A percentile compares a stretch with the other conserved stretches of the same genome.
Evolutionary conservation across 2,113 vertebrate species (phyloP).

Genomic region (Saguinus imperator): DNA sequence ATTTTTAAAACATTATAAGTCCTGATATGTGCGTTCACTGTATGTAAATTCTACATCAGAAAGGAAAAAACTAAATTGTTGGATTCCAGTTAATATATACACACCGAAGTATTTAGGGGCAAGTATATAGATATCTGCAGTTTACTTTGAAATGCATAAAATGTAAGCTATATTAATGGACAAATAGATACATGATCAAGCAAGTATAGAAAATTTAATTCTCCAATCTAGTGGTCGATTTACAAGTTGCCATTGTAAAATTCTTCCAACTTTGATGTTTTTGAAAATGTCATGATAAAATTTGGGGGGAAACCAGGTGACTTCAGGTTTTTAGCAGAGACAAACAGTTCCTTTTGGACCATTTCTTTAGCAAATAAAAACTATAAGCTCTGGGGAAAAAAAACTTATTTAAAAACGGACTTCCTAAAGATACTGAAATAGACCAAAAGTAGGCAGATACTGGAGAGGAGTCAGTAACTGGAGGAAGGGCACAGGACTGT

Average conservation of each 20-base stretch:
- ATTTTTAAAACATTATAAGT: neutral
- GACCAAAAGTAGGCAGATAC: neutral
- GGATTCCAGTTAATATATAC: neutral
- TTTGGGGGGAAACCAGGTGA: neutral
- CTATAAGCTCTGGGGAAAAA: neutral
- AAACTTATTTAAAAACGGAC: neutral
- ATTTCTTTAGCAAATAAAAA: neutral
- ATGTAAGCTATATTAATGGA: neutral
- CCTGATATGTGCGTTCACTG: neutral
- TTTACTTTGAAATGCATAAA: slow-evolving; percentile 22
- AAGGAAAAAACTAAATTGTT: neutral
- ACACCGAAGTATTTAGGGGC: neutral
- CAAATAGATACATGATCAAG: neutral
- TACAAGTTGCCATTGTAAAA: neutral
- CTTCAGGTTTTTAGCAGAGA: neutral
- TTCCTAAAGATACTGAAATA: neutral
- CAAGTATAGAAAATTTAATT: neutral
- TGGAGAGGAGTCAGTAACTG: too few species aligned
- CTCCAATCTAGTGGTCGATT: neutral
- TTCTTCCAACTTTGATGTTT: neutral
- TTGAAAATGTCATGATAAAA: neutral
- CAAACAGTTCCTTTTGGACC: neutral
- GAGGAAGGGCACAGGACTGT: rapidly evolving
- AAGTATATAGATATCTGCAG: neutral
- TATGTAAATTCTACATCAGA: neutral